Percentiles rank a stretch among this genome's conserved stretches.
These are phyloP conservation scores for Galerucella pusilla DNA, from an alignment of 2,888 invertebrate genomes.

Conservation along the genomic window DNA sequence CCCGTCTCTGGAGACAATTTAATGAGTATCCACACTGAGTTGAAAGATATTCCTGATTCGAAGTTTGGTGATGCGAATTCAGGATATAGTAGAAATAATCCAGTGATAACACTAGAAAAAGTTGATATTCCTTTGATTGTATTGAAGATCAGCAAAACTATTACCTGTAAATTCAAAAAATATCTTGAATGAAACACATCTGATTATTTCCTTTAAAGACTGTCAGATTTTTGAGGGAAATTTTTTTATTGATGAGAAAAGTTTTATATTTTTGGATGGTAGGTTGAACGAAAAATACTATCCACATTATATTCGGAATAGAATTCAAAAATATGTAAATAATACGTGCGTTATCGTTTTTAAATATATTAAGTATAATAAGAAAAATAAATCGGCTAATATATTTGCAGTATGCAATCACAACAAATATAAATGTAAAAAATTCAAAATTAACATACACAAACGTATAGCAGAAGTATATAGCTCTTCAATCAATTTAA, in stretches of 20 bases:
- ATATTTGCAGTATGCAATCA: constrained; percentile 31
- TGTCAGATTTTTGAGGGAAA: constrained; percentile 18
- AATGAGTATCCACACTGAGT: too few relatives aligned
- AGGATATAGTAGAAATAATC: not conserved
- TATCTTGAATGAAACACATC: not conserved
- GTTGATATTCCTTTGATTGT: not conserved
- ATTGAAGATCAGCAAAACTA: not conserved
- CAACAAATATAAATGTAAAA: constrained; percentile 27
- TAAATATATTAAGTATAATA: constrained; percentile 21
- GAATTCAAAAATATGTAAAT: constrained; percentile 28
- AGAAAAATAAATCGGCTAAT: constrained; percentile 1
- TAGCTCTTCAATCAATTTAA: too few relatives aligned
- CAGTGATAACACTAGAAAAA: not conserved
- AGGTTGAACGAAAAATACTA: constrained; percentile 27
- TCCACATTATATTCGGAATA: constrained; percentile 27
- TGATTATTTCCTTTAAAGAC: not conserved
- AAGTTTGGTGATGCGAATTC: too few relatives aligned
- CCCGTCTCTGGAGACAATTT: too few relatives aligned
- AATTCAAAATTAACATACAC: constrained; percentile 19
- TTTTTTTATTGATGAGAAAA: constrained; percentile 20
- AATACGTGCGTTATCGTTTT: constrained; percentile 25
- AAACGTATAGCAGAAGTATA: constrained; percentile 9
- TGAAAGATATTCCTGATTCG: too few relatives aligned
- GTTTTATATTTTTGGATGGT: constrained; percentile 7
- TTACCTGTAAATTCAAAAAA: constrained; percentile 4